Conservation (phyloP, 2,888 invertebrate species). For the Caenorhabditis becei region DNA sequence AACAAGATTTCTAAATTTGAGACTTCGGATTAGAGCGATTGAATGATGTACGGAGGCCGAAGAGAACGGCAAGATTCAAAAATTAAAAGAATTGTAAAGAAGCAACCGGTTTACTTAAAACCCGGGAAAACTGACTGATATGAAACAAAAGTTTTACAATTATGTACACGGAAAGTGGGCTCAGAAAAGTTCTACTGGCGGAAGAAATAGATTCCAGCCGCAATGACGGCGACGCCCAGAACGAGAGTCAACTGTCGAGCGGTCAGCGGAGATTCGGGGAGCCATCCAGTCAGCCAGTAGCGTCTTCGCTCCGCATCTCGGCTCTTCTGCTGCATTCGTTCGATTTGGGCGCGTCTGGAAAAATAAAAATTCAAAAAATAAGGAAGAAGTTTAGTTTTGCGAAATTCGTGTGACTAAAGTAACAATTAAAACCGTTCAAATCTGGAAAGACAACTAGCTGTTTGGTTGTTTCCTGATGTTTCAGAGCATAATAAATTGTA, state of each 20-base stretch:
- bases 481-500: no score
- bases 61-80: background rate
- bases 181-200: background rate
- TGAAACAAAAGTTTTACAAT: no score
- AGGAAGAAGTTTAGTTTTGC: no score
- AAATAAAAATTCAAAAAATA: background rate
- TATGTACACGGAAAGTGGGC: background rate
- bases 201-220: conserved; percentile 24
- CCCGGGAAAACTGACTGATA: background rate
- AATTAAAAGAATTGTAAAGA: no score
- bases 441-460: no score
- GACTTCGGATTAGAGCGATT: background rate
- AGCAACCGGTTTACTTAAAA: no score
- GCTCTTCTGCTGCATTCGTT: conserved; percentile 64
- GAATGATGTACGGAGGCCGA: background rate
- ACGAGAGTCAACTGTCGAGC: conserved; percentile 35
- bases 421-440: no score
- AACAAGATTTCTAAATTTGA: background rate
- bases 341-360: conserved; percentile 68
- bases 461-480: no score
- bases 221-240: conserved; percentile 50
- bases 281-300: conserved; percentile 2
- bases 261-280: background rate
- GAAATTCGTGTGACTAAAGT: no score
- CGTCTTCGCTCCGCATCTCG: conserved; percentile 52